Evolutionary conservation across 2,113 vertebrate genomes (phyloP).

Genomic region (Dicerorhinus sumatrensis): DNA sequence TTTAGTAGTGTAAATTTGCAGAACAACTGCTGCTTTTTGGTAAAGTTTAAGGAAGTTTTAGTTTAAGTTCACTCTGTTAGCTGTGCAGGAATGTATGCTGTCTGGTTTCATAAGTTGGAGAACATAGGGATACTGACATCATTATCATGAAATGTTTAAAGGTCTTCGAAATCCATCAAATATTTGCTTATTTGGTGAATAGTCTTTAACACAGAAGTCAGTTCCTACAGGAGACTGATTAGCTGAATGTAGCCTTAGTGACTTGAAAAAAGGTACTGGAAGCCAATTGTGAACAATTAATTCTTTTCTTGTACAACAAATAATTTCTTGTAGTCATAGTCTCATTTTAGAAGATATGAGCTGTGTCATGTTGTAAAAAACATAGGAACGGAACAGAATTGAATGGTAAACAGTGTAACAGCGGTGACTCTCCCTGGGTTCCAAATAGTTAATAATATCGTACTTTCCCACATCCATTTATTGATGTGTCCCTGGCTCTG

Average conservation of each 20-base stretch:
- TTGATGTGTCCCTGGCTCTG: neutral
- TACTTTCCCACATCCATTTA: neutral
- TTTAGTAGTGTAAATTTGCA: conserved; percentile 62
- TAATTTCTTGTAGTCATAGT: neutral
- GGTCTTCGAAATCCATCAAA: neutral
- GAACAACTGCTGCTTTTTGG: conserved; percentile 53
- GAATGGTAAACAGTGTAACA: neutral
- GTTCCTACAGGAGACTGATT: neutral
- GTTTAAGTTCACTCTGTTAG: conserved; percentile 43
- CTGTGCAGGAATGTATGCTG: neutral
- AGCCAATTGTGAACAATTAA: neutral
- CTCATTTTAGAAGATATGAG: neutral
- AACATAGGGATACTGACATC: neutral
- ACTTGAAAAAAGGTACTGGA: neutral
- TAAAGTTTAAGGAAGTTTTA: conserved; percentile 54
- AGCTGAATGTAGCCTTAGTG: neutral
- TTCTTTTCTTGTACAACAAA: neutral
- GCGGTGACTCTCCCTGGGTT: neutral
- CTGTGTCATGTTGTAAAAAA: neutral
- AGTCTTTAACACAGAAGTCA: neutral
- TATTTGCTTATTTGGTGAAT: neutral
- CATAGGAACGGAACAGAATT: neutral
- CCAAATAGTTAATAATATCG: neutral
- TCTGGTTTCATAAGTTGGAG: neutral
- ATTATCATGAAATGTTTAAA: neutral